These are phyloP conservation scores for Arothron firmamentum DNA, from an alignment of 2,113 vertebrate species.

Conservation along the genomic window DNA sequence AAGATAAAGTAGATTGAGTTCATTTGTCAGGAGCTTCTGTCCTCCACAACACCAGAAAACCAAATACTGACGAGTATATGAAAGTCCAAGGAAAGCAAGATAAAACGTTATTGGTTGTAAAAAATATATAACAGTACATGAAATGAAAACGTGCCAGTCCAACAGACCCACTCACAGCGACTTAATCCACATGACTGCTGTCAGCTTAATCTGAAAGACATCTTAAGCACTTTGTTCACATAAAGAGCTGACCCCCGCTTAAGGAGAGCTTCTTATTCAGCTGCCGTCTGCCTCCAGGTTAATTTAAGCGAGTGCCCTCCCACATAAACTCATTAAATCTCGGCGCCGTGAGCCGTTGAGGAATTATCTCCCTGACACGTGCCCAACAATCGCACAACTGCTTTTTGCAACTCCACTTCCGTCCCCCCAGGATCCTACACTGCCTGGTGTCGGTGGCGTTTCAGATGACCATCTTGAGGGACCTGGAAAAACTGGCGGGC, in stretches of 20 bases:
- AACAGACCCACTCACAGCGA: too few species aligned
- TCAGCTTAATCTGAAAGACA: too few species aligned
- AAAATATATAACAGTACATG: neutral
- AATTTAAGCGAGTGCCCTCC: slow-evolving; percentile 65
- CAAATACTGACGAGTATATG: neutral
- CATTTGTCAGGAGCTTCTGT: slow-evolving; percentile 8
- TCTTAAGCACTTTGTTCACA: slow-evolving; percentile 10
- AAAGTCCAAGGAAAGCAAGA: neutral
- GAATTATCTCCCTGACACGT: slow-evolving; percentile 53
- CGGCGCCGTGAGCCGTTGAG: slow-evolving; percentile 26
- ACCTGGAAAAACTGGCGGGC: slow-evolving; percentile 96
- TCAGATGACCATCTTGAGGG: slow-evolving; percentile 97
- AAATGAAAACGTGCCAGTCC: neutral
- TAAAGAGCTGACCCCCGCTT: slow-evolving; percentile 42
- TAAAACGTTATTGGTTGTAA: neutral
- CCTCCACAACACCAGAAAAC: slow-evolving; percentile 2
- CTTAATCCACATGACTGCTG: too few species aligned
- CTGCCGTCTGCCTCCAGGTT: slow-evolving; percentile 48
- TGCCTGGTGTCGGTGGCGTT: slow-evolving; percentile 95
- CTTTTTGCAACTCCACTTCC: slow-evolving; percentile 24
- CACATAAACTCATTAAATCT: slow-evolving; percentile 51
- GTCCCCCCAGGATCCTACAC: slow-evolving; percentile 88
- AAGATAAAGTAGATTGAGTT: slow-evolving; percentile 11
- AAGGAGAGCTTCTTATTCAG: slow-evolving; percentile 36
- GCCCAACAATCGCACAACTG: slow-evolving; percentile 6